Percentiles rank a stretch among this genome's conserved stretches.
Evolutionary conservation across 2,888 invertebrate species (phyloP).

Genomic region (Drosophila formosana): DNA sequence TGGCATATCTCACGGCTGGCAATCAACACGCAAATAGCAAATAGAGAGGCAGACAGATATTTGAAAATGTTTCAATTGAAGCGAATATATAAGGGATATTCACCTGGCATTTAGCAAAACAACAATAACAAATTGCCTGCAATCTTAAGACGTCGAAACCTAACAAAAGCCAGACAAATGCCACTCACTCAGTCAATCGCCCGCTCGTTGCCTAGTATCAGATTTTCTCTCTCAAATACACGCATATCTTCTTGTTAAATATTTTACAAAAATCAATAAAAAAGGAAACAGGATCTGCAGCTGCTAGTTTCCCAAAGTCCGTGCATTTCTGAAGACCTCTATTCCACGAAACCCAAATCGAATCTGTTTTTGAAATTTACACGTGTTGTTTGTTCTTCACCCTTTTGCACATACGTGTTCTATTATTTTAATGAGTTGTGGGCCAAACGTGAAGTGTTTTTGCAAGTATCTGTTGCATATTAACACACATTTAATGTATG

Average conservation of each 20-base stretch:
- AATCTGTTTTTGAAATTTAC: neutral
- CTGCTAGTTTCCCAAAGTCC: conserved; percentile 3
- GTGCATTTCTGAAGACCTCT: conserved; percentile 1
- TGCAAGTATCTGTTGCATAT: conserved; percentile 9
- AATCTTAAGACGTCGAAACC: conserved; percentile 15
- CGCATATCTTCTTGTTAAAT: neutral
- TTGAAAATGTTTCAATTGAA: conserved; percentile 9
- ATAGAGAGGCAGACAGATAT: neutral
- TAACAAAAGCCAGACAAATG: conserved; percentile 32
- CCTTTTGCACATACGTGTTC: neutral
- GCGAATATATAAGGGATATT: conserved; percentile 5
- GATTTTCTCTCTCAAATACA: neutral
- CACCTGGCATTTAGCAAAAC: conserved; percentile 12
- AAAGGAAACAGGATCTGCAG: neutral
- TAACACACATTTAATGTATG: conserved; percentile 6
- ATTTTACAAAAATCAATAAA: conserved; percentile 9
- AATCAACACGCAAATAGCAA: conserved; percentile 8
- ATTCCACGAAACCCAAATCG: conserved; percentile 1
- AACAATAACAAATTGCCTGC: conserved; percentile 16
- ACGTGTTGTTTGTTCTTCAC: conserved; percentile 3
- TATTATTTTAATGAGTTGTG: conserved; percentile 15
- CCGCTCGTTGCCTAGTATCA: conserved; percentile 5
- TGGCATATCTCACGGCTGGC: conserved; percentile 6
- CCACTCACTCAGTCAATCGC: conserved; percentile 34
- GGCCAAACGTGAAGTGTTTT: conserved; percentile 22